Conservation (phyloP, 2,797 vertebrate genomes). For the Percopsis omiscomaycus region DNA sequence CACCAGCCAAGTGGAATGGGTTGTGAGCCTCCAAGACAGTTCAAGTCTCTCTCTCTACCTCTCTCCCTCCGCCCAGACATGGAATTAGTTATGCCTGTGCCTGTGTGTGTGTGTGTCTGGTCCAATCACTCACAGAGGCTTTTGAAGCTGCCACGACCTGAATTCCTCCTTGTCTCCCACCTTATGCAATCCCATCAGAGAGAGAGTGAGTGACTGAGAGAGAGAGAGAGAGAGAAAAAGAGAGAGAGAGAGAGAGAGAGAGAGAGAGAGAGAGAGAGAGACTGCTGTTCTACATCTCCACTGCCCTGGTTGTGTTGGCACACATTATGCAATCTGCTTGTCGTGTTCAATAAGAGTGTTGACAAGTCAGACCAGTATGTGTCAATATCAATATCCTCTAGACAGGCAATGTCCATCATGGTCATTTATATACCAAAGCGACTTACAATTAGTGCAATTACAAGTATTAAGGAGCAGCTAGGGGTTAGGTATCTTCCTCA, state of each 20-base stretch:
- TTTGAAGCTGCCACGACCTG: slow-evolving; percentile 67
- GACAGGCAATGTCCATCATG: no score
- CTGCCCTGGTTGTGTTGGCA: slow-evolving; percentile 68
- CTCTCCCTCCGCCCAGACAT: neutral
- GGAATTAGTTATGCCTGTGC: neutral
- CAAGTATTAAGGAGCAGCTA: no score
- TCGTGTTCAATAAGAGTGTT: slow-evolving; percentile 51
- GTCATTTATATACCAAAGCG: no score
- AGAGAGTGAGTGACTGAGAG: slow-evolving; percentile 34
- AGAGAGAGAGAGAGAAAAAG: slow-evolving; percentile 20
- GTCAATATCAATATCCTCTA: no score
- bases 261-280: slow-evolving; percentile 23
- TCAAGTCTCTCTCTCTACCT: neutral
- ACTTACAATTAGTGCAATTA: no score
- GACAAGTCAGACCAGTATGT: neutral
- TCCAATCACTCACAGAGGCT: slow-evolving; percentile 69
- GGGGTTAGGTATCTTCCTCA: no score
- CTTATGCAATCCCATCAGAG: slow-evolving; percentile 74
- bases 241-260: slow-evolving; percentile 36
- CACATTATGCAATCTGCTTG: slow-evolving; percentile 73
- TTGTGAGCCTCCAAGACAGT: slow-evolving; percentile 28
- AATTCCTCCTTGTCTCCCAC: slow-evolving; percentile 67
- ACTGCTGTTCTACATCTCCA: slow-evolving; percentile 73
- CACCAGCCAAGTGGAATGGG: slow-evolving; percentile 53
- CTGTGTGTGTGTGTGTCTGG: slow-evolving; percentile 58